Conservation (phyloP, 2,888 invertebrate species). For the Orthosia gothica region DNA sequence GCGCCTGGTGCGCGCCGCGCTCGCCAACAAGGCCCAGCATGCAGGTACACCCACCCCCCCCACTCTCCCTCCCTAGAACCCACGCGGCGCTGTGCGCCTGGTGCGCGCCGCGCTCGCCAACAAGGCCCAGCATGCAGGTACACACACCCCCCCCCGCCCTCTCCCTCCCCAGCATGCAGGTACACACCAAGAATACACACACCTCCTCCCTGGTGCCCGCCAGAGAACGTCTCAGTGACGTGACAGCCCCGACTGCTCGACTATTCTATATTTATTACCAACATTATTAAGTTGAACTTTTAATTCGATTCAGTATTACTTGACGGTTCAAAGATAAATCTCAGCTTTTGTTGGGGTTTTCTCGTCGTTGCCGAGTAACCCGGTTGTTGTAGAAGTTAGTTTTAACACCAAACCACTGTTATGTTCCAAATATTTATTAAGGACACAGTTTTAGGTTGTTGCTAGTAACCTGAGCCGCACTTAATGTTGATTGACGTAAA, state of each 20-base stretch:
- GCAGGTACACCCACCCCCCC: conserved; percentile 92
- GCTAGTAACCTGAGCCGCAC: too few species aligned
- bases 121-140: conserved; percentile 97
- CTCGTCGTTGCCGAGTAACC: too few species aligned
- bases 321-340: not conserved
- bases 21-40: conserved; percentile 97
- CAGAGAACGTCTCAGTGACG: too few species aligned
- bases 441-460: too few species aligned
- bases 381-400: too few species aligned
- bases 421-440: too few species aligned
- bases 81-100: conserved; percentile 93
- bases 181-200: conserved; percentile 91
- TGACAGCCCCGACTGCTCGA: too few species aligned
- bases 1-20: conserved; percentile 95
- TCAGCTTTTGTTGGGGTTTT: not conserved
- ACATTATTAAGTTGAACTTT: not conserved
- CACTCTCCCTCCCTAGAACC: too few species aligned
- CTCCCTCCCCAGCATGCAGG: conserved; percentile 98
- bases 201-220: conserved; percentile 50
- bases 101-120: conserved; percentile 96
- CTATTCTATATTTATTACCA: not conserved
- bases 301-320: not conserved
- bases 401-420: too few species aligned
- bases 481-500: too few species aligned
- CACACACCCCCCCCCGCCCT: too few species aligned